Percentiles rank a stretch among this genome's conserved stretches.
Evolutionary conservation across 2,888 invertebrate genomes (phyloP).

Genomic region (Kryphioiulus occultus): DNA sequence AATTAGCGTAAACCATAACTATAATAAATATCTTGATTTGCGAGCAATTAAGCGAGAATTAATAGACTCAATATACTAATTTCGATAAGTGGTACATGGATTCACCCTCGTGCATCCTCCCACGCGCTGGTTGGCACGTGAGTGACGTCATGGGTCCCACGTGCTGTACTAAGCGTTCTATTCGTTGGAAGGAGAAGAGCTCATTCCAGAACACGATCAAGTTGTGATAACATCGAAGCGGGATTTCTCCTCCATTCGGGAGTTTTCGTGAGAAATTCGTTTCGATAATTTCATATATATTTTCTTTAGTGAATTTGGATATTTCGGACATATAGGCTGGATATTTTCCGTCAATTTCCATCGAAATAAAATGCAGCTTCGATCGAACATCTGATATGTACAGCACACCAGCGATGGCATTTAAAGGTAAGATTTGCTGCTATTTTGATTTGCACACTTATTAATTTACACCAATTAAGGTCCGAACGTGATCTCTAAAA

Average conservation of each 20-base stretch:
- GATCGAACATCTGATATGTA: no score
- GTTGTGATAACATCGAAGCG: neutral
- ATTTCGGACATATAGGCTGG: neutral
- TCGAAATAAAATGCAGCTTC: no score
- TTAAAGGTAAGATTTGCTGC: no score
- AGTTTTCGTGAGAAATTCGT: neutral
- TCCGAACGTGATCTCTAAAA: no score
- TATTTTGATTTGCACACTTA: no score
- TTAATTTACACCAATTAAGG: no score
- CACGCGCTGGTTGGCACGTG: neutral
- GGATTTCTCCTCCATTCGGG: neutral
- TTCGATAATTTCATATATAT: neutral
- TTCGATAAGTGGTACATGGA: neutral
- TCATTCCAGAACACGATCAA: neutral
- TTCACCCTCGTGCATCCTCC: neutral
- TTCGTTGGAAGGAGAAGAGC: neutral
- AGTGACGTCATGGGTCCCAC: neutral
- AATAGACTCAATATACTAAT: neutral
- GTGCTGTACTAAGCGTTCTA: neutral
- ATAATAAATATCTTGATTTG: neutral
- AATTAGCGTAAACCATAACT: neutral
- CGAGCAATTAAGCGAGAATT: neutral
- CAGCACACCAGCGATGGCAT: no score
- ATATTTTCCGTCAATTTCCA: neutral
- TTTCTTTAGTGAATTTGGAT: neutral